Evolutionary conservation across 2,113 vertebrate species (phyloP), one percentile per base, ranked within the genome.

Genomic region (Hippocampus guttulatus): DNA sequence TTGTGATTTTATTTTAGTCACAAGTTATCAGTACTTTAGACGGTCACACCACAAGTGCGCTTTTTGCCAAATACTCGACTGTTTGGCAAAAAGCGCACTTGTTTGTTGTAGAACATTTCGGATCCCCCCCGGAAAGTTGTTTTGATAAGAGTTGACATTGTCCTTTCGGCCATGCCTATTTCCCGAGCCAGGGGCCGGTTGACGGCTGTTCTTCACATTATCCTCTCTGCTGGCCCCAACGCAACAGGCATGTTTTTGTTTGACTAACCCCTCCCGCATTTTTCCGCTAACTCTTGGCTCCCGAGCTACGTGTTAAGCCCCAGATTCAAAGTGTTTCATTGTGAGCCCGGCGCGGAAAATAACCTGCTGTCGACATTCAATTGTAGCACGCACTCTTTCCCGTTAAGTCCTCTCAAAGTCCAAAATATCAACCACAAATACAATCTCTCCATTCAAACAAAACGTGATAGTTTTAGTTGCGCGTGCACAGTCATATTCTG

Each of bases 201-300:
- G 52, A 38, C 60, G 49, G 21, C 45, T 60, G 75, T 61, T 75
- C 40, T 79, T 65, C 73, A 38, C 21, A 63, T 80, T 80, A 84
- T 87, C 79, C 82, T 66, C 55, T 80, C 64, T 71, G 67, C 73
- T 70, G 70, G 60, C 51, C 41, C 52, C 80, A 65, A 68, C 33
- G 33, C 64, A 88, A 84, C 75, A 76, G 5, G 9, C 54, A 23
- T 64, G 61, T 79, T 76, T 58, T 85, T 86, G 84, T 83, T 77
- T 70, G 20, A n/a, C 57, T 16, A 27, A 60, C 67, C 40, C 79
- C 54, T 40, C 2, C 60, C 20, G 72, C 58, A 65, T 64, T 70
- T 64, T 52, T 27, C 64, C 11, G 43, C 15, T 47, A 65, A 65
- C 43, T 64, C 40, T 43, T 43, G 62, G 40, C 61, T 25, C 40